Conservation (phyloP, 2,797 vertebrate species). For the Hemitrygon akajei region DNA sequence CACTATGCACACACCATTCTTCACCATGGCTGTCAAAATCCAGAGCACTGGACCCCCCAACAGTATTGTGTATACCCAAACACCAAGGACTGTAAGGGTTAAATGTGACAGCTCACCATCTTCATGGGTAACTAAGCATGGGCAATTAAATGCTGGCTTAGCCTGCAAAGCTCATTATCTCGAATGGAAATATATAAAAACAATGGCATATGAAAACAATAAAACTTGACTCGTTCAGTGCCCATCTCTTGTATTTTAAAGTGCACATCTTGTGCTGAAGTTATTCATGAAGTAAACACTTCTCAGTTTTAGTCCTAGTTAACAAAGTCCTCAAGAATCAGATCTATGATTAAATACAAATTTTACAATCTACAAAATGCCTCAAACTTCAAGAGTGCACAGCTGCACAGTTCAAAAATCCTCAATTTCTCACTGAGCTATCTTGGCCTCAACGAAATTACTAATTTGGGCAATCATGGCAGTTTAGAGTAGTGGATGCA, state of each 20-base stretch:
- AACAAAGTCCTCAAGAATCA: neutral
- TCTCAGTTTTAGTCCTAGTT: neutral
- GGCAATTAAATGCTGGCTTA: too few relatives aligned
- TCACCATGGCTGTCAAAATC: too few relatives aligned
- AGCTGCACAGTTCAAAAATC: neutral
- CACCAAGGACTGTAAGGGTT: too few relatives aligned
- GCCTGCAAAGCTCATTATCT: too few relatives aligned
- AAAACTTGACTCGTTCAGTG: neutral
- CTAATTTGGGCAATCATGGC: neutral
- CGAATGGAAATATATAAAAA: neutral
- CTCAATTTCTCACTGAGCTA: neutral
- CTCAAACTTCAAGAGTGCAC: neutral
- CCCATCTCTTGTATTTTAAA: neutral
- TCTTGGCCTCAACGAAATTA: neutral
- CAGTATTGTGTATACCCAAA: too few relatives aligned
- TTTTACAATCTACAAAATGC: neutral
- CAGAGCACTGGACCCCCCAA: too few relatives aligned
- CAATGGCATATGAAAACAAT: neutral
- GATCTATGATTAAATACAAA: neutral
- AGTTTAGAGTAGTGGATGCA: neutral
- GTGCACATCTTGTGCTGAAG: neutral
- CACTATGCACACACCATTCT: too few relatives aligned
- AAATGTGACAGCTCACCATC: too few relatives aligned
- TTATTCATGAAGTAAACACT: neutral
- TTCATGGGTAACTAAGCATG: too few relatives aligned